Evolutionary conservation across 1,140 invertebrate genomes (phyloP).

Genomic region (Brachionus asplanchnoidis): DNA sequence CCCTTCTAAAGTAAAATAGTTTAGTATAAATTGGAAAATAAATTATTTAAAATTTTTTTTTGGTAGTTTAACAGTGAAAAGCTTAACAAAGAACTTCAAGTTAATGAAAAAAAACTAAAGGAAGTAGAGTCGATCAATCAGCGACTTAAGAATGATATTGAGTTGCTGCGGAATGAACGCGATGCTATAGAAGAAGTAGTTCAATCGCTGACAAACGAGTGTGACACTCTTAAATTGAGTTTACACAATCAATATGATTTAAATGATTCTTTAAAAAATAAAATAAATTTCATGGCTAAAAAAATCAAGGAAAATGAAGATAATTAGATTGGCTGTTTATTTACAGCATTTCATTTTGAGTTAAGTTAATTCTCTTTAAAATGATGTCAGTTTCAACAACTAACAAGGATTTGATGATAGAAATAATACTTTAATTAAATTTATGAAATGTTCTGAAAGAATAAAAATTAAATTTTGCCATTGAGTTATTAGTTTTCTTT

Average conservation of each 20-base stretch:
- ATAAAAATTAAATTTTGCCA: too few relatives aligned
- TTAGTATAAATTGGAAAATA: not conserved
- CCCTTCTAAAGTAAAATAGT: not conserved
- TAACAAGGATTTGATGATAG: too few relatives aligned
- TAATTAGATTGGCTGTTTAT: not conserved
- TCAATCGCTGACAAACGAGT: not conserved
- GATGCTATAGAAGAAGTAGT: conserved; percentile 7
- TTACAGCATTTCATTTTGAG: not conserved
- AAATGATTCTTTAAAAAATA: conserved; percentile 8
- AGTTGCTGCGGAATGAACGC: not conserved
- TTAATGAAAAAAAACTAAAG: conserved; percentile 3
- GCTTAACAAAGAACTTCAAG: not conserved
- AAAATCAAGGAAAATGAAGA: conserved; percentile 27
- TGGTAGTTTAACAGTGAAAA: conserved; percentile 4
- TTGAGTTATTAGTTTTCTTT: too few relatives aligned
- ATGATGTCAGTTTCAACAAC: not conserved
- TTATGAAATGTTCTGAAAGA: too few relatives aligned
- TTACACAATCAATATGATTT: conserved; percentile 1
- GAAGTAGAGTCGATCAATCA: not conserved
- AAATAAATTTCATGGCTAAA: not conserved
- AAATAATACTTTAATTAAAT: too few relatives aligned
- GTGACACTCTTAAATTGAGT: conserved; percentile 23
- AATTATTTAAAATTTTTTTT: not conserved
- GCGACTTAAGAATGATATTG: not conserved
- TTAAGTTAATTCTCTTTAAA: not conserved